Conservation (phyloP, 35 echinoderm and acorn worm species). For the Heliocidaris tuberculata region DNA sequence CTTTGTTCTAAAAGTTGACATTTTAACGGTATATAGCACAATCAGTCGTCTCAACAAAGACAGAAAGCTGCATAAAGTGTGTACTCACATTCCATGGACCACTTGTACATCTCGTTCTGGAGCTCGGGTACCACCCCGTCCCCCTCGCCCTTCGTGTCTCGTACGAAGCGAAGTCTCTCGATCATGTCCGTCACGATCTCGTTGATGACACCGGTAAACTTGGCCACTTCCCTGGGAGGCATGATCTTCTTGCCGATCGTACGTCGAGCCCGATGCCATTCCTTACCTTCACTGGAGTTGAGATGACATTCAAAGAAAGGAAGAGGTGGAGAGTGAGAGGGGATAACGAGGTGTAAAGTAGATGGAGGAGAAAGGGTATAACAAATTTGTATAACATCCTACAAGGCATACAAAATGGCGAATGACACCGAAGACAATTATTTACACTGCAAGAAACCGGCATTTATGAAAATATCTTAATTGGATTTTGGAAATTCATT, state of each 20-base stretch:
- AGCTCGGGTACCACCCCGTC: conserved; percentile 65
- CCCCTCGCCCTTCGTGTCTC: conserved; percentile 56
- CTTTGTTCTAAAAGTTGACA: too few species aligned
- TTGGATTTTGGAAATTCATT: too few species aligned
- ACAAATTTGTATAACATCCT: too few species aligned
- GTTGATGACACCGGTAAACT: conserved; percentile 76
- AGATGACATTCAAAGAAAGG: neutral
- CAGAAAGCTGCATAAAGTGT: neutral
- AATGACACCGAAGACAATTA: too few species aligned
- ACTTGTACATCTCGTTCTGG: conserved; percentile 93
- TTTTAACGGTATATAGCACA: too few species aligned
- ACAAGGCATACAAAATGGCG: too few species aligned
- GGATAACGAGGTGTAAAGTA: too few species aligned
- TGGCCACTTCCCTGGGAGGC: conserved; percentile 66
- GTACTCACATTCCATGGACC: conserved; percentile 96
- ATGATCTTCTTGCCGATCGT: conserved; percentile 74
- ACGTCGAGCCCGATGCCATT: conserved; percentile 81
- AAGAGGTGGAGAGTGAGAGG: neutral
- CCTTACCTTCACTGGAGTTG: conserved; percentile 80
- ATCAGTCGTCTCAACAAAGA: too few species aligned
- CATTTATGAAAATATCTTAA: too few species aligned
- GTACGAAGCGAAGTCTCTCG: conserved; percentile 65
- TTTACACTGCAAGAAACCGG: too few species aligned
- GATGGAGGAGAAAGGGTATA: too few species aligned
- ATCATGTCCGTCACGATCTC: conserved; percentile 82